Conservation (phyloP, 2,888 invertebrate genomes). For the Latheticus oryzae region DNA sequence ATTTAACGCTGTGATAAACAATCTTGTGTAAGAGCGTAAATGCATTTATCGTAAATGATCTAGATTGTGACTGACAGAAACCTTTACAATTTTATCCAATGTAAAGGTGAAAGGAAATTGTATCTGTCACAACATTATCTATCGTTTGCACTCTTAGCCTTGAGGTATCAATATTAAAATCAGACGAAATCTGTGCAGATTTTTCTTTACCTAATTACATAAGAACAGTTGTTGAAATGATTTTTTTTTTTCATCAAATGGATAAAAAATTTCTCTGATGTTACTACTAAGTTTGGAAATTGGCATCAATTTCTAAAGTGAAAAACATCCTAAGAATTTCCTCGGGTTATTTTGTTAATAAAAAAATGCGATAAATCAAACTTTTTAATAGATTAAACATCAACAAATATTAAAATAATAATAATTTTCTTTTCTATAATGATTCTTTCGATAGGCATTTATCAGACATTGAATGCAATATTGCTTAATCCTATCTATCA, state of each 20-base stretch:
- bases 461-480: slow-evolving; percentile 19
- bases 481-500: too few species aligned
- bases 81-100: slow-evolving; percentile 1
- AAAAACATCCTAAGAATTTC: background rate
- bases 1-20: slow-evolving; percentile 6
- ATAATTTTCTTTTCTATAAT: too few species aligned
- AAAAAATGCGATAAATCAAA: too few species aligned
- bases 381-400: too few species aligned
- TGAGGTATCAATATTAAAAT: slow-evolving; percentile 10
- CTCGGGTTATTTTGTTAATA: background rate
- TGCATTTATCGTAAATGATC: slow-evolving; percentile 25
- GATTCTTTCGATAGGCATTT: slow-evolving; percentile 5
- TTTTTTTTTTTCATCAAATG: slow-evolving; percentile 11
- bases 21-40: slow-evolving; percentile 6
- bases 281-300: slow-evolving; percentile 23
- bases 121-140: slow-evolving; percentile 21
- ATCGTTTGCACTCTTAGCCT: slow-evolving; percentile 24
- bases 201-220: slow-evolving; percentile 11
- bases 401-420: too few species aligned
- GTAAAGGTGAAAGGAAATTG: slow-evolving; percentile 28
- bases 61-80: slow-evolving; percentile 19
- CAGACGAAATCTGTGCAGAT: background rate
- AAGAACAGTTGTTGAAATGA: slow-evolving; percentile 26
- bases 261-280: slow-evolving; percentile 21
- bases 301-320: slow-evolving; percentile 7